Base-by-base conservation (phyloP, 2,113 vertebrate species). In the Microcebus griseorufus region DNA sequence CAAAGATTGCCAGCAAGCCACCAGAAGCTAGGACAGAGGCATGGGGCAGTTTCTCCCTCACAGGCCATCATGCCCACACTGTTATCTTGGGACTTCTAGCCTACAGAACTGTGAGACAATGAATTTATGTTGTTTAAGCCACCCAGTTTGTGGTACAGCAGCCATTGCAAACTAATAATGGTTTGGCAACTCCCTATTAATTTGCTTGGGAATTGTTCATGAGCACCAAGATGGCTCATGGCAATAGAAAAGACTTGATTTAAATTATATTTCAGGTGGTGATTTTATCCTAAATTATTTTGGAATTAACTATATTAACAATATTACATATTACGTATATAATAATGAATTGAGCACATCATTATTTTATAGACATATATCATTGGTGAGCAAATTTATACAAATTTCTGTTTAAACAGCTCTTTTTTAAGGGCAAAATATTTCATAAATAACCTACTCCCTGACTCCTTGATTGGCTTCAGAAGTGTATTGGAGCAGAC, bases 231-330 rank as follows among this genome's bases (percentile, higher is more conserved):
- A 75, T 14, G 58, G 20, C 22, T 90, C 51, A 88, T 60, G 39
- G n/a, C 22, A 58, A 75, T 39, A 32, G 48, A 53, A 67, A 86
- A 92, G 20, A 69, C 34, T 73, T 1, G 3, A 22, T 90, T 86
- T 75, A 42, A 84, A 64, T 79, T 81, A 18, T 29, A 69, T 87
- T 87, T 90, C 69, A 83, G 64, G 16, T 88, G 20, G 16, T 84
- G 20, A 73, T 67, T 62, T 90, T 37, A 82, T 84, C 17, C 23
- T 93, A 88, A 78, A 48, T 83, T 83, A 90, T 75, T 94, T 92
- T 92, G 65, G 39, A 81, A 81, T 83, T 93, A 75, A 64, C 20
- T 42, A 14, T 42, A 39, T 48, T 81, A 86, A 60, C 27, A 90
- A 27, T 29, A 72, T 89, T 76, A 13, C 23, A 55, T 73, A 55